These are phyloP conservation scores for Linepithema humile DNA, from an alignment of 1,140 invertebrate species.

Conservation along the genomic window DNA sequence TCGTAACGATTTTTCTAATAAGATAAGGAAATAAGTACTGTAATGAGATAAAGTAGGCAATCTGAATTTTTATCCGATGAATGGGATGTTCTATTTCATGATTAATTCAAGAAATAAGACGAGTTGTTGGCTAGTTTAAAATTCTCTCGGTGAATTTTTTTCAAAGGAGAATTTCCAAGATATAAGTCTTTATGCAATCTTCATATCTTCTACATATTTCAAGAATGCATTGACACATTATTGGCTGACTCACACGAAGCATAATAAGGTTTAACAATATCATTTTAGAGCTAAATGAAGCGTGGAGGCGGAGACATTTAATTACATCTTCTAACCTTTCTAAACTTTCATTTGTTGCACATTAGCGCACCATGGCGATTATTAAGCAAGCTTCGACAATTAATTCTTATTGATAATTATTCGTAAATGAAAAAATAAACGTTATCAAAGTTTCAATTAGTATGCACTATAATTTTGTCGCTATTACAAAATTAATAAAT, in stretches of 20 bases:
- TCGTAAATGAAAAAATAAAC: not conserved
- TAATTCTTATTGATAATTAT: not conserved
- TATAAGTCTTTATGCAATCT: not conserved
- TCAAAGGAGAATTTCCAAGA: not conserved
- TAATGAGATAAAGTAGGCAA: slow-evolving; percentile 20
- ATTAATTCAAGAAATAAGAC: slow-evolving; percentile 41
- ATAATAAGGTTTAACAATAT: not conserved
- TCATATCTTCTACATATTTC: not conserved
- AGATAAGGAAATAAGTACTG: slow-evolving; percentile 39
- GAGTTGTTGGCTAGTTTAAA: not conserved
- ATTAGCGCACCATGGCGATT: not conserved
- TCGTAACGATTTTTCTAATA: slow-evolving; percentile 38
- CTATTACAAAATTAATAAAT: slow-evolving; percentile 18
- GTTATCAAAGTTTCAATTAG: slow-evolving; percentile 1
- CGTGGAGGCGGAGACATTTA: not conserved
- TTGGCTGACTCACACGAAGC: not conserved
- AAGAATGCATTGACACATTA: slow-evolving; percentile 8
- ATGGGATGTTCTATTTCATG: slow-evolving; percentile 6
- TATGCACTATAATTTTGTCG: not conserved
- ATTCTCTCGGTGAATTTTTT: slow-evolving; percentile 21
- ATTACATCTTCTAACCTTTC: not conserved
- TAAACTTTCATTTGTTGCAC: not conserved
- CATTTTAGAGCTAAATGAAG: not conserved
- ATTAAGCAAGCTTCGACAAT: not conserved
- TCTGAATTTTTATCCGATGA: slow-evolving; percentile 28